Evolutionary conservation across 2,797 vertebrate genomes (phyloP).

Genomic region (Melanotaenia parkinsoni): DNA sequence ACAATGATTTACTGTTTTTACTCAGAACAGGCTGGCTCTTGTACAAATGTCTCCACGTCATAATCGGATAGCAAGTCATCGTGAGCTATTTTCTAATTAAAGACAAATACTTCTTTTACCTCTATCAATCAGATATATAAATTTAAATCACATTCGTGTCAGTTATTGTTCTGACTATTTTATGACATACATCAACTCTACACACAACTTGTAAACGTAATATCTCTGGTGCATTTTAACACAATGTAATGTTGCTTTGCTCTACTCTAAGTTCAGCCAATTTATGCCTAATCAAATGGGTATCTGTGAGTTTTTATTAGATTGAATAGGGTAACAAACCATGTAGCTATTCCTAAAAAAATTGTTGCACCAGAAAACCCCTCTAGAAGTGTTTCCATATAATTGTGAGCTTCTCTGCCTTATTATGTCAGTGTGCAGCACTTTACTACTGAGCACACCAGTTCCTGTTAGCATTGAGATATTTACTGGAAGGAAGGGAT

Average conservation of each 20-base stretch:
- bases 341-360: neutral
- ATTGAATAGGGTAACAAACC: neutral
- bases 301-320: neutral
- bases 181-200: neutral
- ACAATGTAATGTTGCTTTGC: neutral
- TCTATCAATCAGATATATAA: neutral
- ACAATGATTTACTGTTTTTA: neutral
- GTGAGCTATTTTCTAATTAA: neutral
- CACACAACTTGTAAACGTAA: constrained; percentile 2
- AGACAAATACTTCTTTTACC: neutral
- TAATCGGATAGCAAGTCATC: neutral
- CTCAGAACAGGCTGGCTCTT: neutral
- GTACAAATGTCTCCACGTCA: neutral
- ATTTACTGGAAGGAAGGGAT: neutral
- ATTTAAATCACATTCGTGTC: neutral
- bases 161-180: neutral
- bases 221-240: neutral
- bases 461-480: neutral
- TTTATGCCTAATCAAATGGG: constrained; percentile 7
- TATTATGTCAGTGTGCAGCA: neutral
- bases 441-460: neutral
- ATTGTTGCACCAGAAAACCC: neutral
- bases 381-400: neutral
- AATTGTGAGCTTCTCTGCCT: neutral
- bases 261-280: neutral